These are phyloP conservation scores for Zele albiditarsus DNA, from an alignment of 2,888 invertebrate genomes.

Conservation along the genomic window DNA sequence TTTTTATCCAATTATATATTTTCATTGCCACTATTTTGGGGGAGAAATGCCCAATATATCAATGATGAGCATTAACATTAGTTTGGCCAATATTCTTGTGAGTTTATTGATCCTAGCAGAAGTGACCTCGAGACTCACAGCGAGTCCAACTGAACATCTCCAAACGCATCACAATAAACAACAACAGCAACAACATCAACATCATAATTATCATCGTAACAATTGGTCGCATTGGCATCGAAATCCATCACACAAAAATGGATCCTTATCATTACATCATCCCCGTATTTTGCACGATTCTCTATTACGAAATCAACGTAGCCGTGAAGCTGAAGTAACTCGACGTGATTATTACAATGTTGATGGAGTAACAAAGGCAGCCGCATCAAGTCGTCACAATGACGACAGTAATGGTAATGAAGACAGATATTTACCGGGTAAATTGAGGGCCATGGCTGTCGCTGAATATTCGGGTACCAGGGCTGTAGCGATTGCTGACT, in stretches of 20 bases:
- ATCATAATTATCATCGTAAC: neutral
- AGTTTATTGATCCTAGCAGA: conserved; percentile 41
- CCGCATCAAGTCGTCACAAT: neutral
- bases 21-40: neutral
- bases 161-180: conserved; percentile 11
- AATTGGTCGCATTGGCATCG: conserved; percentile 12
- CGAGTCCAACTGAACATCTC: conserved; percentile 16
- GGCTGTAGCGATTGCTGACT: conserved; percentile 58
- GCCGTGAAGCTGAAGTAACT: neutral
- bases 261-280: conserved; percentile 16
- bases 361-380: neutral
- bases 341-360: neutral
- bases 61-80: conserved; percentile 26
- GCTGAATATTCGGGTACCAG: conserved; percentile 57
- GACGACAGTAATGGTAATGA: conserved; percentile 3
- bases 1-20: neutral
- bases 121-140: conserved; percentile 26
- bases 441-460: conserved; percentile 57
- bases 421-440: conserved; percentile 48
- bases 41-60: neutral
- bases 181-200: conserved; percentile 24
- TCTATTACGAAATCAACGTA: neutral
- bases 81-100: conserved; percentile 14
- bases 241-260: neutral
- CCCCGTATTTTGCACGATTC: conserved; percentile 11